Percentiles rank a stretch among this genome's conserved stretches.
phyloP scores from a whole-genome alignment of 2,888 invertebrate species.

The Deroplatys truncata region DNA sequence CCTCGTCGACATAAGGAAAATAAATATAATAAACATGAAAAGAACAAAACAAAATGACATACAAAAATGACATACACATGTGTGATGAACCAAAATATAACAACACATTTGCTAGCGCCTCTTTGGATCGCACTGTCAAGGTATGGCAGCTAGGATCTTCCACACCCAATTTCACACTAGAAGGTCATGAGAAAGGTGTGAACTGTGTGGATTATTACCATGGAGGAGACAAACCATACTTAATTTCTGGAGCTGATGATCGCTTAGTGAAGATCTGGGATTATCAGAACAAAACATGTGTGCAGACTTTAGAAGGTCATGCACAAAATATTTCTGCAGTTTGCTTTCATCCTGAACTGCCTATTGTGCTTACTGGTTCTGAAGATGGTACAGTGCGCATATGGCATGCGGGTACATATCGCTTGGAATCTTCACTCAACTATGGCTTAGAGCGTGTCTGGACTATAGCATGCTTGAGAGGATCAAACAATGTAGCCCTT shows the following conservation, averaged over 20 bases:
- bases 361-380: slow-evolving; percentile 93
- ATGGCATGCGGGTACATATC: slow-evolving; percentile 98
- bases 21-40: no score
- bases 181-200: slow-evolving; percentile 97
- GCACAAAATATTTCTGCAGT: slow-evolving; percentile 92
- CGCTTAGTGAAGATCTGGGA: slow-evolving; percentile 98
- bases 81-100: no score
- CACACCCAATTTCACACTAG: slow-evolving; percentile 96
- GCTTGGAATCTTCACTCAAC: slow-evolving; percentile 92
- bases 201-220: slow-evolving; percentile 99
- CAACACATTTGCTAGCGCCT: no score
- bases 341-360: slow-evolving; percentile 96
- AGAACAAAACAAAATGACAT: no score
- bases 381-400: slow-evolving; percentile 97
- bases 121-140: no score
- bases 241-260: slow-evolving; percentile 98
- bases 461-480: slow-evolving; percentile 90
- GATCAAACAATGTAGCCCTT: slow-evolving; percentile 93
- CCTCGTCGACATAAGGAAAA: no score
- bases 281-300: slow-evolving; percentile 99
- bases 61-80: no score
- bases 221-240: slow-evolving; percentile 97
- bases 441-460: slow-evolving; percentile 98
- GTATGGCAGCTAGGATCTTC: slow-evolving; percentile 98
- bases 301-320: slow-evolving; percentile 96